A percentile compares a stretch with the other conserved stretches of the same genome.
These are phyloP conservation scores for Colletes collaris DNA, from an alignment of 2,888 invertebrate genomes.

Conservation along the genomic window DNA sequence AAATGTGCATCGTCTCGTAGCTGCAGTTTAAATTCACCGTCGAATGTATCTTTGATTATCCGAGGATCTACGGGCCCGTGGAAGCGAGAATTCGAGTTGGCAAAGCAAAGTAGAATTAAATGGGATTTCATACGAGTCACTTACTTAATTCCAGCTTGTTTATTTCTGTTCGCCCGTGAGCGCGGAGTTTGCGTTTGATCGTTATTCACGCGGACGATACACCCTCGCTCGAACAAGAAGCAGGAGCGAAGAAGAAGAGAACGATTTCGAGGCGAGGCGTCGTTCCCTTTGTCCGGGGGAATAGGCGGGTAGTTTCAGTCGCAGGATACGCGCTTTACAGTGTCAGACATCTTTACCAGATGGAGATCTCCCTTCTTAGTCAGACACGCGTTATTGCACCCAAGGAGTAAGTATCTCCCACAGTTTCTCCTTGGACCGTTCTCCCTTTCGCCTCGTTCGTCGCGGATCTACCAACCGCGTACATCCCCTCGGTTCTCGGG, in stretches of 20 bases:
- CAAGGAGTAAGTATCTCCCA: constrained; percentile 37
- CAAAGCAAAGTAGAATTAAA: no score
- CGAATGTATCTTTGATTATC: constrained; percentile 17
- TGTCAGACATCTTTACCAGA: constrained; percentile 42
- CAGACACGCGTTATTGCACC: constrained; percentile 63
- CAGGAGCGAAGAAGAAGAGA: neutral
- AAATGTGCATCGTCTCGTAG: constrained; percentile 25
- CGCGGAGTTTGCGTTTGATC: neutral
- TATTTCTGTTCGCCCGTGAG: neutral
- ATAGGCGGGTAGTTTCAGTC: constrained; percentile 17
- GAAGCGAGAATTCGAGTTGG: neutral
- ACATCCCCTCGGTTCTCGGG: constrained; percentile 46
- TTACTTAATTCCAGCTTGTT: no score
- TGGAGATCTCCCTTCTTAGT: constrained; percentile 36
- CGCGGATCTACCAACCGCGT: constrained; percentile 36
- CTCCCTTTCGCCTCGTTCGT: constrained; percentile 18
- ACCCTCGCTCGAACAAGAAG: neutral
- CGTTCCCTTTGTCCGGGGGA: neutral
- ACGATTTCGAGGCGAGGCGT: neutral
- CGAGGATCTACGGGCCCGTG: neutral
- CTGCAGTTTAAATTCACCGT: neutral
- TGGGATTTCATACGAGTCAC: no score
- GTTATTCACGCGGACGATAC: constrained; percentile 1
- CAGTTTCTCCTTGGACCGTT: no score
- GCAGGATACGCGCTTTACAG: constrained; percentile 31